Base-by-base conservation (phyloP, 2,888 invertebrate genomes). In the Sesia bembeciformis region DNA sequence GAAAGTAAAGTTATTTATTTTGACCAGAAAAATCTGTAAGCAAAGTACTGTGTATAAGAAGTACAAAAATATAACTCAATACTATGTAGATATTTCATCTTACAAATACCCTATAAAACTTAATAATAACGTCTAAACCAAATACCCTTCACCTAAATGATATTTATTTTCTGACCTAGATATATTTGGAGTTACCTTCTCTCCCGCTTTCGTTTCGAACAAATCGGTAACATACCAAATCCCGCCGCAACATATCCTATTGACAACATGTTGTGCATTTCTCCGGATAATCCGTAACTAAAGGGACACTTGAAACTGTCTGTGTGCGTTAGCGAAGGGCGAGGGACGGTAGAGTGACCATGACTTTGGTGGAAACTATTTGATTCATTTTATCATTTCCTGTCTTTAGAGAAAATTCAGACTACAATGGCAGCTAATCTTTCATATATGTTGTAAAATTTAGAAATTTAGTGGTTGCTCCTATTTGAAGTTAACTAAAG, bases 211-310 rank as follows among this genome's bases (percentile, higher is more conserved):
- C 43, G 46, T 46, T 7, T 38, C 50, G 49, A 49, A n/a, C 40
- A 40, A 40, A 8, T 40, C 52, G 7, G 41, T 52, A 6, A 43
- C 52, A 52, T 6, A 52, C 23, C 66, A 60, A 66, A 67, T 62
- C 62, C 71, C 64, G 62, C 68, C 74, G 58, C 73, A 72, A 65
- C 66, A 70, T 68, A 73, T 71, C 62, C 64, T 71, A 77, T 76
- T 81, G 81, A 82, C 82, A 81, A 78, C 80, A 84, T 81, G 80
- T 81, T 85, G 86, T 81, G 77, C 84, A 83, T 75, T 84, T 82
- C 77, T 71, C 71, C 71, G 81, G 81, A 82, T 86, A 80, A 87
- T 83, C 86, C 86, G 78, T 72, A 76, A 78, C 78, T 78, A 78
- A 76, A 76, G 78, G 79, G 74, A 75, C 77, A 72, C 71, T 69